These are phyloP conservation scores for Melanchra persicariae DNA, from an alignment of 2,888 invertebrate species.

Conservation along the genomic window DNA sequence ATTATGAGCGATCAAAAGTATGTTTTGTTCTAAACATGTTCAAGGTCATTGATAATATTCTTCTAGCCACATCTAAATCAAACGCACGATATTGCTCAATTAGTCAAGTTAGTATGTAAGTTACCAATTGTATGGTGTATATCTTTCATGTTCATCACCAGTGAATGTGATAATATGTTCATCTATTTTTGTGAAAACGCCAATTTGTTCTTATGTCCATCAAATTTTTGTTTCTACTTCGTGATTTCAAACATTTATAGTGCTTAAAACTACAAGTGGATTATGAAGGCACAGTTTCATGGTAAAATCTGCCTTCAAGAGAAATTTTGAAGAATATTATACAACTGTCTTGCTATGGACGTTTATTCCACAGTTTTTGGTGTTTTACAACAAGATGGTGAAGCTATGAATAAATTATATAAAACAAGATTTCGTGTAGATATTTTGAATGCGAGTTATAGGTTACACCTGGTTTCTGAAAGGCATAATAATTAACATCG, in stretches of 20 bases:
- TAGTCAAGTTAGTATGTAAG: slow-evolving; percentile 67
- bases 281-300: slow-evolving; percentile 50
- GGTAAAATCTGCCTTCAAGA: slow-evolving; percentile 56
- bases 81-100: slow-evolving; percentile 65
- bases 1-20: background rate
- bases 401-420: slow-evolving; percentile 58
- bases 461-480: slow-evolving; percentile 18
- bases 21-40: background rate
- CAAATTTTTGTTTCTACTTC: slow-evolving; percentile 67
- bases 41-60: slow-evolving; percentile 66
- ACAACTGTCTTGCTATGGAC: slow-evolving; percentile 51
- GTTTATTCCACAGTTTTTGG: slow-evolving; percentile 52
- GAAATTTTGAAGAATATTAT: slow-evolving; percentile 52
- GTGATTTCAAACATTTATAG: slow-evolving; percentile 75
- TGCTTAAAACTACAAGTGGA: slow-evolving; percentile 74
- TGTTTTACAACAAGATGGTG: slow-evolving; percentile 36
- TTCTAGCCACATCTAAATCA: slow-evolving; percentile 61
- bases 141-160: slow-evolving; percentile 59
- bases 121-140: slow-evolving; percentile 63
- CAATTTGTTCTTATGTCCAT: slow-evolving; percentile 66
- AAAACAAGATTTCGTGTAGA: slow-evolving; percentile 23
- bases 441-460: slow-evolving; percentile 21
- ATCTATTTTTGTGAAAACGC: slow-evolving; percentile 70
- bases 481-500: slow-evolving; percentile 20
- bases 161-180: slow-evolving; percentile 67